phyloP scores from a whole-genome alignment of 2,113 vertebrate genomes.

The Blennius ocellaris region DNA sequence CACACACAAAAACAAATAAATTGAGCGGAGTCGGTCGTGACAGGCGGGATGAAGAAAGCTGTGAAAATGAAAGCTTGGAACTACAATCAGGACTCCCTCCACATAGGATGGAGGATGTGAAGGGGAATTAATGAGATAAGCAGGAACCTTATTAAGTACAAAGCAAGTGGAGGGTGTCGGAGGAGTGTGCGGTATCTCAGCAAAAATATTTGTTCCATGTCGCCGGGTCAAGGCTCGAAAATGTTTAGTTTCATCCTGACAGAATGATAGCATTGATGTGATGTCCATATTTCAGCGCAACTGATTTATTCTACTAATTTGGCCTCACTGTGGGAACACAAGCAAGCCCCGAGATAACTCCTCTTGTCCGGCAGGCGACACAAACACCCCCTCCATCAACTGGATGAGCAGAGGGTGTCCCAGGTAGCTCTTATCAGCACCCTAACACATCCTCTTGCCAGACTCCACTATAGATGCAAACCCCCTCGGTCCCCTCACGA shows the following conservation, averaged over 20 bases:
- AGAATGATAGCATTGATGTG: constrained; percentile 16
- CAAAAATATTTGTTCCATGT: constrained; percentile 38
- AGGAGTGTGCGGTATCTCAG: constrained; percentile 31
- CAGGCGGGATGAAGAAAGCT: neutral
- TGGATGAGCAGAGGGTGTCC: constrained; percentile 36
- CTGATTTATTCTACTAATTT: constrained; percentile 22
- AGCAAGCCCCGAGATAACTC: constrained; percentile 23
- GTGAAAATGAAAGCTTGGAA: constrained; percentile 26
- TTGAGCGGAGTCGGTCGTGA: neutral
- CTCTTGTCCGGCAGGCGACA: constrained; percentile 39
- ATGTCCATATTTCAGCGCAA: constrained; percentile 17
- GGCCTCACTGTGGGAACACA: constrained; percentile 13
- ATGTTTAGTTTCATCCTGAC: constrained; percentile 38
- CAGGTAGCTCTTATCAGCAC: constrained; percentile 63
- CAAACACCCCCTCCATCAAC: constrained; percentile 49
- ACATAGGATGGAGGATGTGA: constrained; percentile 28
- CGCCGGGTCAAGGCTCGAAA: constrained; percentile 30
- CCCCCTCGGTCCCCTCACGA: constrained; percentile 31
- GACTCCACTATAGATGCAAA: constrained; percentile 23
- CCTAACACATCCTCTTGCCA: constrained; percentile 52
- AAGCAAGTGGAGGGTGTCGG: constrained; percentile 28
- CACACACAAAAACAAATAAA: neutral
- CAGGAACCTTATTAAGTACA: constrained; percentile 53
- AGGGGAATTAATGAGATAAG: constrained; percentile 51
- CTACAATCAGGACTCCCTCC: constrained; percentile 8